phyloP scores from a whole-genome alignment of 2,888 invertebrate species.

The Caenorhabditis parvicauda region DNA sequence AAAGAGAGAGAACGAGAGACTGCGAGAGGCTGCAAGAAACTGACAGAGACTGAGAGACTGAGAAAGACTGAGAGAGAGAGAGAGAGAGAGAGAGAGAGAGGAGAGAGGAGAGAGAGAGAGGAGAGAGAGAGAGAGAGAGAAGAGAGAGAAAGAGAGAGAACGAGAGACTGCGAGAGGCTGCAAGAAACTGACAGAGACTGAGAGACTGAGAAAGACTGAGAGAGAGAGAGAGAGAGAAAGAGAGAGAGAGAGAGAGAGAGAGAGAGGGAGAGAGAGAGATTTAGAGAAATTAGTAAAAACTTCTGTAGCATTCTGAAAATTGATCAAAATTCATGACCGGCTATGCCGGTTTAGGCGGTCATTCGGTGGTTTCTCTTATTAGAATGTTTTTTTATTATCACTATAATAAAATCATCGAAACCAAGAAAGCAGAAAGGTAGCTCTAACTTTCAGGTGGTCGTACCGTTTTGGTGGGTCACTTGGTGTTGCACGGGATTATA shows the following conservation, averaged over 20 bases:
- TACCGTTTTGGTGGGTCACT: no score
- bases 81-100: background rate
- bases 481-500: no score
- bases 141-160: slow-evolving; percentile 1
- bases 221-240: background rate
- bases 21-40: slow-evolving; percentile 1
- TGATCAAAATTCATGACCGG: no score
- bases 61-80: background rate
- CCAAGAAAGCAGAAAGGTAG: no score
- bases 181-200: slow-evolving; percentile 3
- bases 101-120: background rate
- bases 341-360: no score
- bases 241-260: background rate
- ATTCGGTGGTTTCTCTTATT: no score
- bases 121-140: background rate
- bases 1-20: slow-evolving; percentile 1
- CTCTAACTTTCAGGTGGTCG: no score
- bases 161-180: background rate
- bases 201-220: slow-evolving; percentile 3
- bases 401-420: no score
- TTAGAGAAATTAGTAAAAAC: background rate
- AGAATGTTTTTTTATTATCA: no score
- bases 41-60: slow-evolving; percentile 3
- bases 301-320: no score
- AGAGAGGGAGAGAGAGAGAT: slow-evolving; percentile 1